These are phyloP conservation scores for Zele albiditarsus DNA, from an alignment of 2,888 invertebrate species.

Conservation along the genomic window DNA sequence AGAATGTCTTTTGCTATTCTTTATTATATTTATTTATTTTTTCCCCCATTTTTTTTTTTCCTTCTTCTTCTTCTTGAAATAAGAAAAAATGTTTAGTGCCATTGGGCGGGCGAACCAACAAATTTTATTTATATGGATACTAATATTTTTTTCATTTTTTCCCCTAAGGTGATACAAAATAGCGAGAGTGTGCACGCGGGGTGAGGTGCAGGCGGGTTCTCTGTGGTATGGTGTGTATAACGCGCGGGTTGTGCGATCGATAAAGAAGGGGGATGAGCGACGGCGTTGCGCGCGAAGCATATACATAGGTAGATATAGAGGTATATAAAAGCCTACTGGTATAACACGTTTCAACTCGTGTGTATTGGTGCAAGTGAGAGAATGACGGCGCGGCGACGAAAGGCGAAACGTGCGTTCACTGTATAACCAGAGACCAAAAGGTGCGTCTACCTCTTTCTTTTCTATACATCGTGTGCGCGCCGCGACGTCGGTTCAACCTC, in stretches of 20 bases:
- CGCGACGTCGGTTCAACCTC: constrained; percentile 11
- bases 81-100: constrained; percentile 12
- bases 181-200: constrained; percentile 16
- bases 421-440: constrained; percentile 4
- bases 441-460: neutral
- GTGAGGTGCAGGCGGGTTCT: constrained; percentile 2
- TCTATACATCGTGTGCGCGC: neutral
- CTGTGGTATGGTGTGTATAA: constrained; percentile 28
- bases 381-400: constrained; percentile 16
- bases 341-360: constrained; percentile 16
- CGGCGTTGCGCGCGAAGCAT: constrained; percentile 27
- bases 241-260: constrained; percentile 25
- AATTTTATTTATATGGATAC: constrained; percentile 14
- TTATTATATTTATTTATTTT: constrained; percentile 2
- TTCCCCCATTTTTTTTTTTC: neutral
- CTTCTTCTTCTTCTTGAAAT: neutral
- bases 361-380: constrained; percentile 24
- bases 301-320: constrained; percentile 7
- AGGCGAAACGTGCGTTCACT: constrained; percentile 7
- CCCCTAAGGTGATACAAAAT: constrained; percentile 30
- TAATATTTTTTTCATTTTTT: constrained; percentile 28
- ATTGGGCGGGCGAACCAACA: constrained; percentile 1
- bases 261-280: constrained; percentile 32
- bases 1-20: neutral
- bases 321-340: constrained; percentile 26